phyloP scores from a whole-genome alignment of 1,140 invertebrate genomes.

The Pomacea maculata region DNA sequence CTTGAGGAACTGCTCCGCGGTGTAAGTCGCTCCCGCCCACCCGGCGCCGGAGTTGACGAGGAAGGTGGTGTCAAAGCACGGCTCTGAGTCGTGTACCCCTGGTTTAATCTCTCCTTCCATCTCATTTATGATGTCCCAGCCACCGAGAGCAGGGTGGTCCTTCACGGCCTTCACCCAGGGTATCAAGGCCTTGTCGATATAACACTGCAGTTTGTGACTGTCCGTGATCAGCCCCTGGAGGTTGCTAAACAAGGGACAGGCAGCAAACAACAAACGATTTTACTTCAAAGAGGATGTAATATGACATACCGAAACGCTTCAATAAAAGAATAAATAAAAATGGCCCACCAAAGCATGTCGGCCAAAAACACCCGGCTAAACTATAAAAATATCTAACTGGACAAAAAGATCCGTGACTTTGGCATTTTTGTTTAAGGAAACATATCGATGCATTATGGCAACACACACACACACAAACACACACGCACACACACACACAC shows the following conservation, averaged over 20 bases:
- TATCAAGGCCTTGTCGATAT: constrained; percentile 61
- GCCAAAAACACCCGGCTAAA: too few relatives aligned
- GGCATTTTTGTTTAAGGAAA: too few relatives aligned
- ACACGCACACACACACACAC: too few relatives aligned
- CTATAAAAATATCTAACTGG: too few relatives aligned
- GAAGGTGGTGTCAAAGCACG: constrained; percentile 61
- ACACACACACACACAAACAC: too few relatives aligned
- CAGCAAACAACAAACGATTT: too few relatives aligned
- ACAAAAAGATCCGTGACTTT: too few relatives aligned
- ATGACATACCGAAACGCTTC: too few relatives aligned
- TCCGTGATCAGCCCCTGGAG: constrained; percentile 53
- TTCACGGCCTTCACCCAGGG: constrained; percentile 56
- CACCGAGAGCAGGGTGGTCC: constrained; percentile 59
- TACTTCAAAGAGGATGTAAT: too few relatives aligned
- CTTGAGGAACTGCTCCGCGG: constrained; percentile 44
- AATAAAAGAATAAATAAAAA: too few relatives aligned
- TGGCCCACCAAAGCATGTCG: too few relatives aligned
- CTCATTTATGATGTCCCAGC: constrained; percentile 66
- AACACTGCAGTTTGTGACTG: constrained; percentile 59
- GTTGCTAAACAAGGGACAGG: constrained; percentile 7
- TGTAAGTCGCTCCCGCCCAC: constrained; percentile 56
- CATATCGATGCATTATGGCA: too few relatives aligned
- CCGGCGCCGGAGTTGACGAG: constrained; percentile 58
- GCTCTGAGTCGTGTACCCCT: constrained; percentile 47
- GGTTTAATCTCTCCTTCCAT: constrained; percentile 60